These are phyloP conservation scores for Adelphocoris suturalis DNA, from an alignment of 2,888 invertebrate genomes.

Conservation along the genomic window DNA sequence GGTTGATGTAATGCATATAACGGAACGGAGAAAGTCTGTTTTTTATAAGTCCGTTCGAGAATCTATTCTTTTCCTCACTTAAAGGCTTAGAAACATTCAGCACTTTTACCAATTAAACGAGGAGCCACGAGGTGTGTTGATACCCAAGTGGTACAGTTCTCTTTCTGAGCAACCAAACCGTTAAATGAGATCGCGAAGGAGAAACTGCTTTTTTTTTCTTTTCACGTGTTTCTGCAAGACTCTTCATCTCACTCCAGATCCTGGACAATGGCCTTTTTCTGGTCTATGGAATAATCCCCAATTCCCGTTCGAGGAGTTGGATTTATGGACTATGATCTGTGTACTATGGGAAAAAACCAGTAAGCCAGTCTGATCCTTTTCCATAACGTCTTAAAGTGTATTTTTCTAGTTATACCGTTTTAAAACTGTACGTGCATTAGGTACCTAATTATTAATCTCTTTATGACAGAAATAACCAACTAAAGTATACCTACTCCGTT, in stretches of 20 bases:
- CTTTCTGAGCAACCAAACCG: conserved; percentile 49
- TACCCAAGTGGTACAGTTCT: conserved; percentile 11
- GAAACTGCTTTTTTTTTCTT: neutral
- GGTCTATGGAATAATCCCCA: neutral
- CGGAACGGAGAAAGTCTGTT: conserved; percentile 11
- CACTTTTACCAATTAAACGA: conserved; percentile 50
- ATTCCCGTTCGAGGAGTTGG: too few relatives aligned
- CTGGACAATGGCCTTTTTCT: neutral
- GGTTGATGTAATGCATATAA: conserved; percentile 14
- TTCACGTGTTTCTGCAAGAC: neutral
- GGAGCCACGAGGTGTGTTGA: neutral
- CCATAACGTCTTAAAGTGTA: too few relatives aligned
- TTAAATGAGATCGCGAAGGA: conserved; percentile 41
- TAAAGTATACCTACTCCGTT: too few relatives aligned
- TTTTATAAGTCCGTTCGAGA: neutral
- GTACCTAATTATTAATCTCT: too few relatives aligned
- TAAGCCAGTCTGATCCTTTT: too few relatives aligned
- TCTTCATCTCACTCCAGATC: neutral
- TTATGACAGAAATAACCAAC: too few relatives aligned
- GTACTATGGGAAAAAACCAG: too few relatives aligned
- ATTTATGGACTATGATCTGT: too few relatives aligned
- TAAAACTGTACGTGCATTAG: too few relatives aligned
- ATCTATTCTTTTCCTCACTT: neutral
- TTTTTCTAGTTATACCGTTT: too few relatives aligned
- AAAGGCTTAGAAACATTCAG: neutral